Evolutionary conservation across 2,113 vertebrate species (phyloP).

Genomic region (Suncus etruscus): DNA sequence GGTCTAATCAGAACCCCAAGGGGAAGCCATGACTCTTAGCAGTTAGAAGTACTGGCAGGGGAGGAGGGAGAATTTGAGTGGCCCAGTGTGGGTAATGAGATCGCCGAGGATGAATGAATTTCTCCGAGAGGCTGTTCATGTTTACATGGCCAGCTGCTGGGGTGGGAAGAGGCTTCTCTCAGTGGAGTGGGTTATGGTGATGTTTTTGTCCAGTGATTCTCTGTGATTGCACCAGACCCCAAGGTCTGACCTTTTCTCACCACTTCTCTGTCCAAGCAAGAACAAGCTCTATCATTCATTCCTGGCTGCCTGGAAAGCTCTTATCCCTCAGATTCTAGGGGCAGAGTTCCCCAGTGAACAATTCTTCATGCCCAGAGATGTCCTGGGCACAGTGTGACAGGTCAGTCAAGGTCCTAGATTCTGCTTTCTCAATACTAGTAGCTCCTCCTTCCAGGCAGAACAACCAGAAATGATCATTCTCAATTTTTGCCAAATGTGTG

Average conservation of each 20-base stretch:
- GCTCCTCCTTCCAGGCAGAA: too few species aligned
- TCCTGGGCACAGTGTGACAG: not conserved
- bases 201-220: not conserved
- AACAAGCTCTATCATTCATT: not conserved
- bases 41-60: slow-evolving; percentile 1
- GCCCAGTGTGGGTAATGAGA: slow-evolving; percentile 57
- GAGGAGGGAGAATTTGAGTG: slow-evolving; percentile 59
- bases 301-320: not conserved
- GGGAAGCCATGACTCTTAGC: slow-evolving; percentile 69
- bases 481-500: not conserved
- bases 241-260: not conserved
- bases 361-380: not conserved
- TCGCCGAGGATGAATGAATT: slow-evolving; percentile 23
- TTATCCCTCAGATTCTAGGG: rapidly evolving
- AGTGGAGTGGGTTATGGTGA: not conserved
- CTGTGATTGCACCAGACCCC: not conserved
- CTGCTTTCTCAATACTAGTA: not conserved
- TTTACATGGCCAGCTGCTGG: not conserved
- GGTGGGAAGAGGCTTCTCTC: not conserved
- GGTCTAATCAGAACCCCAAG: slow-evolving; percentile 76
- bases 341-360: not conserved
- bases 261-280: not conserved
- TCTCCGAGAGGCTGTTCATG: slow-evolving; percentile 5
- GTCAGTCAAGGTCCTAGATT: not conserved
- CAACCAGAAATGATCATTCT: not conserved